These are phyloP conservation scores for Trachurus trachurus DNA, from an alignment of 2,797 vertebrate genomes.

Conservation along the genomic window DNA sequence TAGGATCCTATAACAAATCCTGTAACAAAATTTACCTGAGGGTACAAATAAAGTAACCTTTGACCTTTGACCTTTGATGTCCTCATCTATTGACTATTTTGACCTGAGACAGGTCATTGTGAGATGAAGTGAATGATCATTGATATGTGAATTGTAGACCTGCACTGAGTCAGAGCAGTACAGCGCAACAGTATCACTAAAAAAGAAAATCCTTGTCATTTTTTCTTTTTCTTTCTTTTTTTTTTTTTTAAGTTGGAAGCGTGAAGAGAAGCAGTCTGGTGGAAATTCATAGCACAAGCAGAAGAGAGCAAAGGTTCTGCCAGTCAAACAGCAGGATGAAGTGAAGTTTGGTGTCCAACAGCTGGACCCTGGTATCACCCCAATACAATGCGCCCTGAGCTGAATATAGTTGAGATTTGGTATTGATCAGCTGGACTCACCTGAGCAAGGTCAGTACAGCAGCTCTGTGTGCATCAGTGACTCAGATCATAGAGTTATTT, in stretches of 20 bases:
- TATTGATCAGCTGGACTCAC: constrained; percentile 12
- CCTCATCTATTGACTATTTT: not conserved
- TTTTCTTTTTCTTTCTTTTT: not conserved
- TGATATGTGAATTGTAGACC: too few species aligned
- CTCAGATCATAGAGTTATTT: constrained; percentile 1
- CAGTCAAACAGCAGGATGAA: constrained; percentile 3
- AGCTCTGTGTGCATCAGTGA: not conserved
- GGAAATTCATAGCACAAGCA: not conserved
- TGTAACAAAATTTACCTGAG: too few species aligned
- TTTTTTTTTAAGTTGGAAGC: not conserved
- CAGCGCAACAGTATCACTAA: not conserved
- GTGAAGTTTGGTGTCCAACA: not conserved
- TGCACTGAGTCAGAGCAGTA: too few species aligned
- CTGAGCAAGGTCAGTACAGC: not conserved
- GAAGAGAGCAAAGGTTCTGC: not conserved
- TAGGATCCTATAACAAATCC: not conserved
- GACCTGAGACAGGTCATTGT: not conserved
- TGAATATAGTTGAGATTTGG: constrained; percentile 11
- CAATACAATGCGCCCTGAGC: not conserved
- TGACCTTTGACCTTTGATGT: too few species aligned
- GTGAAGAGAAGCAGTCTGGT: not conserved
- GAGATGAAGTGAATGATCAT: not conserved
- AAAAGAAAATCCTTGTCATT: not conserved
- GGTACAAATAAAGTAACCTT: too few species aligned
- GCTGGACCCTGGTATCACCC: not conserved